phyloP scores from a whole-genome alignment of 1,140 invertebrate species.

The Sesamia nonagrioides region DNA sequence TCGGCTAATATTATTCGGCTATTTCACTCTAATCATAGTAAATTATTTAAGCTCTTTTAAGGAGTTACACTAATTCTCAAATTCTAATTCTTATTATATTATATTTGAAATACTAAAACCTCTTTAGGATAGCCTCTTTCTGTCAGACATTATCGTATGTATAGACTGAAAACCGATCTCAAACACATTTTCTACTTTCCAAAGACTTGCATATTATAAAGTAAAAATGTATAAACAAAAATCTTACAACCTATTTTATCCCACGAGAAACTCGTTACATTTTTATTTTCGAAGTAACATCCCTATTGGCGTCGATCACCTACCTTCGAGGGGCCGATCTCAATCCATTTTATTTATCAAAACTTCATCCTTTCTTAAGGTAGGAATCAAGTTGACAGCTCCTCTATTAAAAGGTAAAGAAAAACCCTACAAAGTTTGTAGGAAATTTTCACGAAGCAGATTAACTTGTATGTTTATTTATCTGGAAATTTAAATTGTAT shows the following conservation, averaged over 20 bases:
- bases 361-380: conserved; percentile 29
- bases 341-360: conserved; percentile 36
- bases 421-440: background rate
- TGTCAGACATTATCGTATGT: too few relatives aligned
- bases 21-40: background rate
- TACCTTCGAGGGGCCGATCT: conserved; percentile 16
- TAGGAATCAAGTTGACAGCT: conserved; percentile 22
- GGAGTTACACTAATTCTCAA: too few relatives aligned
- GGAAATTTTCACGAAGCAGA: background rate
- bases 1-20: too few relatives aligned
- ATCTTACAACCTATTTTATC: background rate
- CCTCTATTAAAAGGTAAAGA: conserved; percentile 24
- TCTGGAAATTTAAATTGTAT: background rate
- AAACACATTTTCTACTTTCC: too few relatives aligned
- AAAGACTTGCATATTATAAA: too few relatives aligned
- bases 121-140: too few relatives aligned
- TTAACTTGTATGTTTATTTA: conserved; percentile 14
- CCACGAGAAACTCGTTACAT: conserved; percentile 2
- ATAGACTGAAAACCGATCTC: too few relatives aligned
- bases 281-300: conserved; percentile 17
- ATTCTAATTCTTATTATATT: too few relatives aligned
- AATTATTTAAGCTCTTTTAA: too few relatives aligned
- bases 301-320: conserved; percentile 12
- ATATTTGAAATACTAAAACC: too few relatives aligned
- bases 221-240: background rate